phyloP scores from a whole-genome alignment of 2,888 invertebrate genomes.

The Platerodrilus igneus region DNA sequence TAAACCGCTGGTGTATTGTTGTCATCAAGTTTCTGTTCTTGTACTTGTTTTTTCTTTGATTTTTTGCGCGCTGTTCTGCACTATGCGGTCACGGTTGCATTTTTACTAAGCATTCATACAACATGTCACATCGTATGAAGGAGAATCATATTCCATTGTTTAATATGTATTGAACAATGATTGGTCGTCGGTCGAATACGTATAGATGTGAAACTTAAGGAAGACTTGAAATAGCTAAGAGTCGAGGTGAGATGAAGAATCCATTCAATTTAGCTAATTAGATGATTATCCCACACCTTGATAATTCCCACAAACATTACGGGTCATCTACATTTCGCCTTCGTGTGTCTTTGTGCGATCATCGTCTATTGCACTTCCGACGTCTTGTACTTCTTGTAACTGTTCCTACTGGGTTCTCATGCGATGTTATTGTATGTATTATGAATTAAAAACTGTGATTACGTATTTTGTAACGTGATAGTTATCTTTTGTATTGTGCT shows the following conservation, averaged over 20 bases:
- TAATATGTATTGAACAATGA: too few relatives aligned
- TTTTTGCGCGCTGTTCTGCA: too few relatives aligned
- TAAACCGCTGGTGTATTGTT: slow-evolving; percentile 10
- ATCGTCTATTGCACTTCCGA: slow-evolving; percentile 27
- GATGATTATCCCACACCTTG: slow-evolving; percentile 15
- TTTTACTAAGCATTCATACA: slow-evolving; percentile 3
- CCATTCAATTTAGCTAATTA: slow-evolving; percentile 15
- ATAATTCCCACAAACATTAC: slow-evolving; percentile 17
- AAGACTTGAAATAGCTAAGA: too few relatives aligned
- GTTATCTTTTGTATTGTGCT: slow-evolving; percentile 6
- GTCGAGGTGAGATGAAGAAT: too few relatives aligned
- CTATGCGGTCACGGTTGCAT: slow-evolving; percentile 15
- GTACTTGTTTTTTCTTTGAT: slow-evolving; percentile 15
- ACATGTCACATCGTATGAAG: not conserved
- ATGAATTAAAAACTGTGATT: slow-evolving; percentile 18
- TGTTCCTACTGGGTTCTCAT: slow-evolving; percentile 20
- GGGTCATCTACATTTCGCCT: slow-evolving; percentile 30
- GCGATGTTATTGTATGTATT: slow-evolving; percentile 11
- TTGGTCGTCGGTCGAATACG: too few relatives aligned
- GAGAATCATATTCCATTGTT: not conserved
- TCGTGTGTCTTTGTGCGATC: slow-evolving; percentile 17
- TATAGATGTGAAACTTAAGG: too few relatives aligned
- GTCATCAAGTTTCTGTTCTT: slow-evolving; percentile 18
- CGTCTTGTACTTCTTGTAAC: slow-evolving; percentile 26
- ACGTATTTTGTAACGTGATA: slow-evolving; percentile 16